Percentiles rank a stretch among this genome's conserved stretches.
phyloP scores from a whole-genome alignment of 1,140 invertebrate species.

The Drosophila jambulina region DNA sequence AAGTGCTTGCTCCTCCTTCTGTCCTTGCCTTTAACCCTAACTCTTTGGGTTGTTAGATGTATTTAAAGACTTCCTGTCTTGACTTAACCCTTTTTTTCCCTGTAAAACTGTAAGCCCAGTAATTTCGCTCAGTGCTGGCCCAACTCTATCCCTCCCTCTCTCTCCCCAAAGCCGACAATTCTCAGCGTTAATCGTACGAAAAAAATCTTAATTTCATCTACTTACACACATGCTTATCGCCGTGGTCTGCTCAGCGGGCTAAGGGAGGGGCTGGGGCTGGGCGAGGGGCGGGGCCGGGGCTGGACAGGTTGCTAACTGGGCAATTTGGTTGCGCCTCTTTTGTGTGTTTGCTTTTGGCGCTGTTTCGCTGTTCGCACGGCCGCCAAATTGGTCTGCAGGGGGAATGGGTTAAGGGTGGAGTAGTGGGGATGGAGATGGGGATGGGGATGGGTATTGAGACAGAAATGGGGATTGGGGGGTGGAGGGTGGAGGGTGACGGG shows the following conservation, averaged over 20 bases:
- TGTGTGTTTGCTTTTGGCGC: conserved; percentile 69
- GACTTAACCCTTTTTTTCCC: background rate
- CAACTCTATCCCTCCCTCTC: background rate
- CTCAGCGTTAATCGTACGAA: conserved; percentile 72
- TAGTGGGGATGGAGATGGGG: background rate
- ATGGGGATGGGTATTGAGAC: too few species aligned
- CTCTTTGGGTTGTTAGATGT: too few species aligned
- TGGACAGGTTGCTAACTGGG: conserved; percentile 66
- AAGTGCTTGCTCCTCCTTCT: background rate
- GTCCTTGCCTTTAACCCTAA: background rate
- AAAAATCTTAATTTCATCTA: conserved; percentile 79
- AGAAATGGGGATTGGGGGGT: background rate
- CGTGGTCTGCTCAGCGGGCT: conserved; percentile 15
- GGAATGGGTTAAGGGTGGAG: conserved; percentile 1
- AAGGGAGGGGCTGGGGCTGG: conserved; percentile 15
- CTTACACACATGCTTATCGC: conserved; percentile 59
- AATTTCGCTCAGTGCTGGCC: conserved; percentile 10
- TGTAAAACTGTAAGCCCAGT: background rate
- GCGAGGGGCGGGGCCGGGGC: conserved; percentile 18
- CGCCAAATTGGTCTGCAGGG: conserved; percentile 37
- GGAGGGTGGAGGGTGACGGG: background rate
- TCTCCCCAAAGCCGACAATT: conserved; percentile 51
- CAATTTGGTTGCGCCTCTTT: conserved; percentile 66
- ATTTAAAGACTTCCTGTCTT: background rate
- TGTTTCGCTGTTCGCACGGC: conserved; percentile 68